Conservation (phyloP, 2,888 invertebrate species). For the Cephus pygmeus region DNA sequence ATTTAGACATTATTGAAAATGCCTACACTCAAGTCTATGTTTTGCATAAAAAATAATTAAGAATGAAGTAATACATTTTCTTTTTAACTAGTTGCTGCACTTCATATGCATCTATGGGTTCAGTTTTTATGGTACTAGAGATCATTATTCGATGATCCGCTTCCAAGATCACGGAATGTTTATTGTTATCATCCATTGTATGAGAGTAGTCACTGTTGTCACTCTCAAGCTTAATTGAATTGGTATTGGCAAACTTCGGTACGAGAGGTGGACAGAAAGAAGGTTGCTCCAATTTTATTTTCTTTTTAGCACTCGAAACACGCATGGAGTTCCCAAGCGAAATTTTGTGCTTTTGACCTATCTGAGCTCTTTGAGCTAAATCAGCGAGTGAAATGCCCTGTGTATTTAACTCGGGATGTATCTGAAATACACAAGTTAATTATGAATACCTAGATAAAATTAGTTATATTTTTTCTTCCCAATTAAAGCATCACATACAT, state of each 20-base stretch:
- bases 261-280: conserved; percentile 60
- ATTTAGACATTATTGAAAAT: neutral
- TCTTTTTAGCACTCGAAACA: conserved; percentile 67
- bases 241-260: conserved; percentile 61
- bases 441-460: neutral
- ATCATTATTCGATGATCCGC: conserved; percentile 45
- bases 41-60: neutral
- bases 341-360: conserved; percentile 68
- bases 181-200: conserved; percentile 49
- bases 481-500: conserved; percentile 67
- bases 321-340: conserved; percentile 67
- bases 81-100: conserved; percentile 30
- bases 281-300: conserved; percentile 54
- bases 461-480: neutral
- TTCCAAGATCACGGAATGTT: conserved; percentile 44
- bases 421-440: conserved; percentile 64
- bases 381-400: conserved; percentile 81
- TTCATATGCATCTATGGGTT: conserved; percentile 53
- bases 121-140: conserved; percentile 47
- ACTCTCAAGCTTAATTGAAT: conserved; percentile 52
- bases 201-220: conserved; percentile 58
- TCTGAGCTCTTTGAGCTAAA: conserved; percentile 69
- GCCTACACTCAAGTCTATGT: too few species aligned
- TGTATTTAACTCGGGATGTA: conserved; percentile 81
- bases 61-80: conserved; percentile 40